Percentiles rank a stretch among this genome's conserved stretches.
These are phyloP conservation scores for Drosophila pseudoobscura DNA, from an alignment of 1,140 invertebrate species.

Conservation along the genomic window DNA sequence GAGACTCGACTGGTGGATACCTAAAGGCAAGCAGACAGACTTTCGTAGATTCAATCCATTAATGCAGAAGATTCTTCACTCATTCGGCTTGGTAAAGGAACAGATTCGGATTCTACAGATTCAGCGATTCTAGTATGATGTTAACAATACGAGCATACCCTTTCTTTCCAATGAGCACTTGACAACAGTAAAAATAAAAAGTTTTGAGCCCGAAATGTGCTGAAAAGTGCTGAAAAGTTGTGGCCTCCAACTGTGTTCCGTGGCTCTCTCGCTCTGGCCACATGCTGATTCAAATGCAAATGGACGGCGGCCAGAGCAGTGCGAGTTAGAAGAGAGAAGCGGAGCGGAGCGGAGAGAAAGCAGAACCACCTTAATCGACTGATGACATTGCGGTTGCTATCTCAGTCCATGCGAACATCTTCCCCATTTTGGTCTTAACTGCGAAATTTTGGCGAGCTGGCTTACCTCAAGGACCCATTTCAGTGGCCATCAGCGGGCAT, in stretches of 20 bases:
- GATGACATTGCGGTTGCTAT: slow-evolving; percentile 17
- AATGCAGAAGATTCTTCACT: too few relatives aligned
- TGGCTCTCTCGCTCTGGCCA: not conserved
- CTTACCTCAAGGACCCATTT: slow-evolving; percentile 29
- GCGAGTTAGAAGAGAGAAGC: not conserved
- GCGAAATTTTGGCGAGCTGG: slow-evolving; percentile 28
- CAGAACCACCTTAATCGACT: slow-evolving; percentile 28
- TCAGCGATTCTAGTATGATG: too few relatives aligned
- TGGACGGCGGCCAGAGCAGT: slow-evolving; percentile 25
- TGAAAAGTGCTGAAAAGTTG: slow-evolving; percentile 6
- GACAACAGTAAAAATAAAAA: slow-evolving; percentile 10
- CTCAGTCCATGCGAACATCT: slow-evolving; percentile 14
- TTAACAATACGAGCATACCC: too few relatives aligned
- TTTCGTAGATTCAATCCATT: too few relatives aligned
- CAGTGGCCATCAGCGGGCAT: slow-evolving; percentile 36
- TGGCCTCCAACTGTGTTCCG: slow-evolving; percentile 17
- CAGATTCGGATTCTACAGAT: too few relatives aligned
- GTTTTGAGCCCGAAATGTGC: slow-evolving; percentile 11
- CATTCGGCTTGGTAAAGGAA: too few relatives aligned
- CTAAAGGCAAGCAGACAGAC: too few relatives aligned
- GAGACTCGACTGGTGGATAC: not conserved
- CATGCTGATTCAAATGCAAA: slow-evolving; percentile 72
- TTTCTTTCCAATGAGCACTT: not conserved
- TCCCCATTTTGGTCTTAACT: slow-evolving; percentile 30
- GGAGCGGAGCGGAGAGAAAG: not conserved